These are phyloP conservation scores for Morbakka virulenta DNA, from an alignment of 30 jellyfish, hydroid and myxozoan genomes.

Conservation along the genomic window DNA sequence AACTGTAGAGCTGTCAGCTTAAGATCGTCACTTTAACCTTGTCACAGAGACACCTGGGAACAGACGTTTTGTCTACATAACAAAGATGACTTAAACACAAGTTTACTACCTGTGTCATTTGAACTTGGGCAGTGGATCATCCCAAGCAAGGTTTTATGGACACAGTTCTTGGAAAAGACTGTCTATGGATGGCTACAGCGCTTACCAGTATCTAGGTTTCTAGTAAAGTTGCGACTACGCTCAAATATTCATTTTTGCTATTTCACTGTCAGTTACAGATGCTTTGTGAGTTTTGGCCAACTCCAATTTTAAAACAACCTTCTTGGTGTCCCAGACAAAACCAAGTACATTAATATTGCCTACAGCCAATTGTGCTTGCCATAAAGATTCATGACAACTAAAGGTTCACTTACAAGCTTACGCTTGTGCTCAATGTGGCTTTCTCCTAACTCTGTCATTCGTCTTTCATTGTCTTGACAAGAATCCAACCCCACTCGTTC, in stretches of 20 bases:
- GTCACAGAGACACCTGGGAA: constrained; percentile 12
- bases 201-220: no score
- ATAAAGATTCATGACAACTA: no score
- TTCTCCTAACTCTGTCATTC: no score
- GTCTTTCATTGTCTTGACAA: no score
- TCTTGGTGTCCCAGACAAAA: not conserved
- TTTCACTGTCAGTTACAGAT: not conserved
- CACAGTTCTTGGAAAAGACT: constrained; percentile 20
- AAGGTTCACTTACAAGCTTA: no score
- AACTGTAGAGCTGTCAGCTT: constrained; percentile 27
- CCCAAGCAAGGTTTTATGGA: constrained; percentile 17
- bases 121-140: constrained; percentile 12
- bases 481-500: no score
- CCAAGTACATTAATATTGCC: not conserved
- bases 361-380: not conserved
- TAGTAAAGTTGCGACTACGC: not conserved
- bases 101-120: not conserved
- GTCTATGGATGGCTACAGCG: not conserved
- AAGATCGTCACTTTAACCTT: constrained; percentile 19
- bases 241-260: not conserved
- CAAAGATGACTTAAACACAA: constrained; percentile 7
- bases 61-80: not conserved
- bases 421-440: no score
- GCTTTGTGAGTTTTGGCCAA: not conserved
- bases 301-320: not conserved